Percentiles rank a stretch among this genome's conserved stretches.
These are phyloP conservation scores for Muscicapa striata DNA, from an alignment of 2,797 vertebrate species.

Conservation along the genomic window DNA sequence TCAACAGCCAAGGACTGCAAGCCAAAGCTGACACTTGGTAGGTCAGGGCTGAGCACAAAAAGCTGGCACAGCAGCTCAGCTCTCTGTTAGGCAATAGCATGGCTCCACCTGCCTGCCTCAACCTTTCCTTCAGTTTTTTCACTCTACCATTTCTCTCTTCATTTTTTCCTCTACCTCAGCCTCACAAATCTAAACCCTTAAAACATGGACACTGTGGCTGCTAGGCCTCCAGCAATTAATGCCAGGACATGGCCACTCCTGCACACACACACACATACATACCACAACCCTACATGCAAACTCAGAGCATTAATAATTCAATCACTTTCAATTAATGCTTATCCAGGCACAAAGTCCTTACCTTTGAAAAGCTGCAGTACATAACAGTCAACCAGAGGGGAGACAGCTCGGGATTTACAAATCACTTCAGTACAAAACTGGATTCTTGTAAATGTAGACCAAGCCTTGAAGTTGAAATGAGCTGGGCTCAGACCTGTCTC, in stretches of 20 bases:
- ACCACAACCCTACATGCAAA: not conserved
- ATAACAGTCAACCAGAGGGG: not conserved
- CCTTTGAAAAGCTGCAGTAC: not conserved
- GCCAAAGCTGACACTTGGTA: not conserved
- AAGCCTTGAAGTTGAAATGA: not conserved
- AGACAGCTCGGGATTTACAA: not conserved
- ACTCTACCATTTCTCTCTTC: too few species aligned
- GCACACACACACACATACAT: not conserved
- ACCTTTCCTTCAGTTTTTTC: not conserved
- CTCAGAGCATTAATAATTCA: not conserved
- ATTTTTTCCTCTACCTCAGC: not conserved
- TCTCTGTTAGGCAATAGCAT: not conserved
- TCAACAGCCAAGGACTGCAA: not conserved
- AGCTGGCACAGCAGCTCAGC: not conserved
- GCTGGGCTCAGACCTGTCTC: not conserved
- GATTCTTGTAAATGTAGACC: not conserved
- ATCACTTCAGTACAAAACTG: not conserved
- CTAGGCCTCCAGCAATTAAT: not conserved
- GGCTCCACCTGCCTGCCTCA: not conserved
- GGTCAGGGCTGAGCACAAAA: not conserved
- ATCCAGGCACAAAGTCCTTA: not conserved
- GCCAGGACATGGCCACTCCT: accelerated
- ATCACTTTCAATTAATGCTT: not conserved
- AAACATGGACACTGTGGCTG: not conserved
- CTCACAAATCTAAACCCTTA: not conserved